Conservation (phyloP, 1,140 invertebrate species). For the Trichonephila clavipes region DNA sequence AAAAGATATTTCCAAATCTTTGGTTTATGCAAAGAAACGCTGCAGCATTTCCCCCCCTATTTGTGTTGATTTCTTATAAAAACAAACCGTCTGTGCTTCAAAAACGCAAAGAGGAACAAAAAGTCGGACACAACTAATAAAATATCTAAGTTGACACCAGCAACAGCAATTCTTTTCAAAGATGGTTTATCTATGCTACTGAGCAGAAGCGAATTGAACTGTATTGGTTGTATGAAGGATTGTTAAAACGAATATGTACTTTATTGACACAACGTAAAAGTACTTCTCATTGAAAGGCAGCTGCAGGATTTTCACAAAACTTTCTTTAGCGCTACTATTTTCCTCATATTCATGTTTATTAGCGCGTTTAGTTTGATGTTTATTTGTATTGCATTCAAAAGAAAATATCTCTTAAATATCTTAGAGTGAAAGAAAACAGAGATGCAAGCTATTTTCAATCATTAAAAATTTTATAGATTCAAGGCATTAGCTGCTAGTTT, state of each 20-base stretch:
- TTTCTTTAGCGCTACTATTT: background rate
- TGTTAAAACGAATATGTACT: slow-evolving; percentile 36
- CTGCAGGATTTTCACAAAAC: slow-evolving; percentile 34
- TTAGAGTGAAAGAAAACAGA: slow-evolving; percentile 36
- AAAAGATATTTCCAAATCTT: slow-evolving; percentile 47
- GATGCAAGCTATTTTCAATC: slow-evolving; percentile 41
- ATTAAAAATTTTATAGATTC: slow-evolving; percentile 22
- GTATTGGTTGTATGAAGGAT: slow-evolving; percentile 43
- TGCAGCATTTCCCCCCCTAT: background rate
- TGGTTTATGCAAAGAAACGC: slow-evolving; percentile 26
- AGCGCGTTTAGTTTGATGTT: slow-evolving; percentile 23
- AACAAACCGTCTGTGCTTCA: slow-evolving; percentile 26
- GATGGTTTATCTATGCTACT: background rate
- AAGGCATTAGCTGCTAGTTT: slow-evolving; percentile 15
- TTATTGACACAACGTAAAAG: slow-evolving; percentile 50
- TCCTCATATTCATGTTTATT: background rate
- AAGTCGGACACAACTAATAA: slow-evolving; percentile 37
- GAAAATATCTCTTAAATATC: slow-evolving; percentile 29
- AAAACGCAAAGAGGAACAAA: background rate
- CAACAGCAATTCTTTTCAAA: slow-evolving; percentile 46
- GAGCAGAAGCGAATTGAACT: slow-evolving; percentile 29
- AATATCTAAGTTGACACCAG: slow-evolving; percentile 9
- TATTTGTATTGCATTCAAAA: slow-evolving; percentile 61
- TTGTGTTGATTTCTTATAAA: background rate
- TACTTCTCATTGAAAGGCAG: slow-evolving; percentile 15